Percentiles rank a stretch among this genome's conserved stretches.
phyloP scores from a whole-genome alignment of 1,140 invertebrate species.

The Cydia splendana region DNA sequence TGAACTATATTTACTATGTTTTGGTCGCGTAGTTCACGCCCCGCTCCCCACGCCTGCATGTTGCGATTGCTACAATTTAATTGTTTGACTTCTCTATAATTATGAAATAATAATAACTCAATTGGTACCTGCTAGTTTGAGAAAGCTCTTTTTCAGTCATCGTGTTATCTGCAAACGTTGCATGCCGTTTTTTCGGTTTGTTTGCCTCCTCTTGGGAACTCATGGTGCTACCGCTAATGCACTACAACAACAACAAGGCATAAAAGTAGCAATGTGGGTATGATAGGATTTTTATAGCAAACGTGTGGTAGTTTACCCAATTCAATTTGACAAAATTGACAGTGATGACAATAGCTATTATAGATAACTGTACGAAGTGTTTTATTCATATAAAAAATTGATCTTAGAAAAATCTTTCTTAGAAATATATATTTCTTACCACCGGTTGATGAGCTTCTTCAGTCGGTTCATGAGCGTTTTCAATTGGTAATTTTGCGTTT shows the following conservation, averaged over 20 bases:
- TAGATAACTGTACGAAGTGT: neutral
- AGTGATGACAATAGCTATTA: neutral
- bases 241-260: neutral
- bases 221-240: constrained; percentile 24
- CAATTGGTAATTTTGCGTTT: constrained; percentile 53
- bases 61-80: too few species aligned
- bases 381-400: neutral
- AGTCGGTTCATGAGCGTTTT: constrained; percentile 53
- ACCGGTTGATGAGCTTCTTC: constrained; percentile 57
- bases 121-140: constrained; percentile 39
- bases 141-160: constrained; percentile 34
- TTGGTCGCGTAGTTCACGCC: too few species aligned
- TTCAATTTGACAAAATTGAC: neutral
- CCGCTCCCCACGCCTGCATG: too few species aligned
- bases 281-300: neutral
- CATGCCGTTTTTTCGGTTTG: constrained; percentile 33
- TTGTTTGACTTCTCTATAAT: too few species aligned
- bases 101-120: too few species aligned
- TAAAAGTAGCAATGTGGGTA: neutral
- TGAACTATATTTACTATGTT: too few species aligned
- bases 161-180: constrained; percentile 40
- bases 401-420: neutral
- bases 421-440: constrained; percentile 45
- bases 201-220: constrained; percentile 25
- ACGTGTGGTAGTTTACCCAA: neutral